Conservation (phyloP, 2,797 vertebrate species). For the Onychomys torridus region DNA sequence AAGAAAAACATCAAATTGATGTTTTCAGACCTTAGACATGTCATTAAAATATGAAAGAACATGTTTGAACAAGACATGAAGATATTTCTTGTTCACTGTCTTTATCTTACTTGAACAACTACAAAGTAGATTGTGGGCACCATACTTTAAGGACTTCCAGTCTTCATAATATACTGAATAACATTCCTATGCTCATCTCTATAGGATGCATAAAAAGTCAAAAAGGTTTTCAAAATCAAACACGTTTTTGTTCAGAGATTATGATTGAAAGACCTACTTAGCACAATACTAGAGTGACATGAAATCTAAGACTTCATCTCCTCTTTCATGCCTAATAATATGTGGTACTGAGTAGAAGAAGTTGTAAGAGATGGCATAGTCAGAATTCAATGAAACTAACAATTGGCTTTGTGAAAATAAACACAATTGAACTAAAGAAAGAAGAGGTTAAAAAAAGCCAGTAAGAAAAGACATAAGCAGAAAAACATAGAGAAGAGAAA, state of each 20-base stretch:
- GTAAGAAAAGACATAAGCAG: background rate
- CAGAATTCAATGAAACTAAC: background rate
- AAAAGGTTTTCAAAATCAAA: background rate
- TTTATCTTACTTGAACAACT: background rate
- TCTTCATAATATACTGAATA: background rate
- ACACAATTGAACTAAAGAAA: background rate
- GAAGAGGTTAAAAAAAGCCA: background rate
- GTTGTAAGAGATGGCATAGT: background rate
- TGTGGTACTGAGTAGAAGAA: background rate
- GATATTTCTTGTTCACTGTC: background rate
- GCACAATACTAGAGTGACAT: background rate
- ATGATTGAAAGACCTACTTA: background rate
- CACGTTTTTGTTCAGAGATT: background rate
- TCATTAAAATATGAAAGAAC: background rate
- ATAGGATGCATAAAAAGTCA: background rate
- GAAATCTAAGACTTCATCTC: background rate
- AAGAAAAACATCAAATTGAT: background rate
- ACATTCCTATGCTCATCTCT: background rate
- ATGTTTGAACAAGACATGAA: background rate
- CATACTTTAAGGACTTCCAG: background rate
- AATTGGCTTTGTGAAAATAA: background rate
- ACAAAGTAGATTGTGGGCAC: background rate
- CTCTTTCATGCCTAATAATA: background rate
- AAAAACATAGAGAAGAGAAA: background rate
- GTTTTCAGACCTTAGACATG: background rate